phyloP scores from a whole-genome alignment of 2,113 vertebrate genomes.

The Perca schrenkii region DNA sequence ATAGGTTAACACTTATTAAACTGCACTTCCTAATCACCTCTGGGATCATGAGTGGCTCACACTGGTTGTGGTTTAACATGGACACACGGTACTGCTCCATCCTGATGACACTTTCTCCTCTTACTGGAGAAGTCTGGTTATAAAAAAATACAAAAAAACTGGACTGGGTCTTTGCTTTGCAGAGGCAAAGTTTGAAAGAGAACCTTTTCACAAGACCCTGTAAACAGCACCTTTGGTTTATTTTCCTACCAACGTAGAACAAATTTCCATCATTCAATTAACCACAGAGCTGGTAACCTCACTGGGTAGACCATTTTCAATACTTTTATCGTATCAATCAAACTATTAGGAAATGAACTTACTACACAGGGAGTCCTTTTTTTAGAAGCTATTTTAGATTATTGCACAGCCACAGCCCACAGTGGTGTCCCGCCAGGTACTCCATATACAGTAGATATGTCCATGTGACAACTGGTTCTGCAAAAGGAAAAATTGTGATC shows the following conservation, averaged over 20 bases:
- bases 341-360: constrained; percentile 1
- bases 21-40: constrained; percentile 54
- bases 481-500: neutral
- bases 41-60: constrained; percentile 30
- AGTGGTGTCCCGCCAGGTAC: neutral
- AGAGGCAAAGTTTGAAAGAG: neutral
- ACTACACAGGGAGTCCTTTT: neutral
- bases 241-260: constrained; percentile 17
- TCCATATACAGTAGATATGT: neutral
- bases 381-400: constrained; percentile 23
- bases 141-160: neutral
- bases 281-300: neutral
- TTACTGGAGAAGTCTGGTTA: neutral
- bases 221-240: neutral
- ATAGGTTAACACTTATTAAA: constrained; percentile 57
- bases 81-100: constrained; percentile 22
- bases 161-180: neutral
- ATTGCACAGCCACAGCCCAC: constrained; percentile 4
- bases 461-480: neutral
- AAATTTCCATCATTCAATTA: neutral
- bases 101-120: constrained; percentile 14
- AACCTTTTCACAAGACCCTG: neutral
- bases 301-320: neutral
- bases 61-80: constrained; percentile 44
- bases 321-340: neutral